phyloP scores from a whole-genome alignment of 1,140 invertebrate species.

The Polyergus mexicanus region DNA sequence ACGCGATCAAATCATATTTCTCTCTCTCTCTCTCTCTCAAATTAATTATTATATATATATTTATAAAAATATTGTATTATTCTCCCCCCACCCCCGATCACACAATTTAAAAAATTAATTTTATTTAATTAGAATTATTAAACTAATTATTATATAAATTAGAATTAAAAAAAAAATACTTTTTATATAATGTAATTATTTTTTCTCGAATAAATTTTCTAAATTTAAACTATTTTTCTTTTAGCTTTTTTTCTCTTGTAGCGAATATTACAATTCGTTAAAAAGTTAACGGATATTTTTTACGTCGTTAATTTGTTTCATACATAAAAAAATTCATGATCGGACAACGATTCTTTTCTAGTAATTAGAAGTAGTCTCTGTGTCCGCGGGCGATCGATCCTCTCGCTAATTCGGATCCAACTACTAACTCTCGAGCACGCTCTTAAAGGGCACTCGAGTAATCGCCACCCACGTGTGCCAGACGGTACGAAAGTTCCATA shows the following conservation, averaged over 20 bases:
- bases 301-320: neutral
- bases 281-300: neutral
- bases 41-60: conserved; percentile 2
- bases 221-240: too few relatives aligned
- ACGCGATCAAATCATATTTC: conserved; percentile 7
- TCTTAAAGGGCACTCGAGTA: conserved; percentile 72
- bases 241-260: too few relatives aligned
- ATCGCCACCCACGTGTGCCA: conserved; percentile 67
- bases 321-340: neutral
- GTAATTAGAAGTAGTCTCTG: conserved; percentile 16
- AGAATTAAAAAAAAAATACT: too few relatives aligned
- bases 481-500: conserved; percentile 67
- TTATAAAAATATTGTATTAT: conserved; percentile 13
- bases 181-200: too few relatives aligned
- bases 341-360: conserved; percentile 7
- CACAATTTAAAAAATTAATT: too few relatives aligned
- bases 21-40: neutral
- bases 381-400: conserved; percentile 48
- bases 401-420: conserved; percentile 65
- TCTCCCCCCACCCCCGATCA: neutral
- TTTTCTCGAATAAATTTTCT: too few relatives aligned
- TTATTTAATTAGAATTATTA: too few relatives aligned
- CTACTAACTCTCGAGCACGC: conserved; percentile 69
- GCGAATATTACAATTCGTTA: neutral
- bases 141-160: neutral